phyloP scores from a whole-genome alignment of 2,797 vertebrate species.

The Eutrigla gurnardus region DNA sequence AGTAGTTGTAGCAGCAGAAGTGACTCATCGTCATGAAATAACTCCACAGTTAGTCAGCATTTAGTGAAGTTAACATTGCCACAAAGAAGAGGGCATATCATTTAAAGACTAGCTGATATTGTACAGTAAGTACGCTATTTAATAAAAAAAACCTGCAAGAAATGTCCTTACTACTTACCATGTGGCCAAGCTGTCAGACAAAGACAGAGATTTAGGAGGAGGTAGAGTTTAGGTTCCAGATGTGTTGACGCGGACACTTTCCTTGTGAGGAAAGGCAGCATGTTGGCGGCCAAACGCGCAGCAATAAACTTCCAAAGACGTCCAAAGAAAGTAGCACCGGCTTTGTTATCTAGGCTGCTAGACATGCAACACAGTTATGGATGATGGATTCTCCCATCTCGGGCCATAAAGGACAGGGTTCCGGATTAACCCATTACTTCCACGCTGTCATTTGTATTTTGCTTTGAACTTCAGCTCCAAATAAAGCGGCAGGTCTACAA shows the following conservation, averaged over 20 bases:
- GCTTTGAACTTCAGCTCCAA: slow-evolving; percentile 6
- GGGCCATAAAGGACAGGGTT: slow-evolving; percentile 4
- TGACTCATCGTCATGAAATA: slow-evolving; percentile 56
- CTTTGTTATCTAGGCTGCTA: no score
- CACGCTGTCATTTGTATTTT: neutral
- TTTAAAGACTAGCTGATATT: neutral
- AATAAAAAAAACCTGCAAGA: neutral
- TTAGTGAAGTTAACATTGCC: neutral
- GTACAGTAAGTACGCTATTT: neutral
- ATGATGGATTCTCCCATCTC: slow-evolving; percentile 32
- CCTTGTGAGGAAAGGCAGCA: slow-evolving; percentile 38
- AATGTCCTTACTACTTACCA: slow-evolving; percentile 57
- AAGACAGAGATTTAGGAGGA: slow-evolving; percentile 62
- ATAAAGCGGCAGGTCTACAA: slow-evolving; percentile 11
- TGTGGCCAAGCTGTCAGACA: slow-evolving; percentile 55
- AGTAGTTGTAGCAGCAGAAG: slow-evolving; percentile 24
- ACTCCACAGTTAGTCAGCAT: slow-evolving; percentile 50
- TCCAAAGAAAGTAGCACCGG: neutral
- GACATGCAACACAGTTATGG: slow-evolving; percentile 11
- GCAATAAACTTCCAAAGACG: slow-evolving; percentile 30
- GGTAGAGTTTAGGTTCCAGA: slow-evolving; percentile 42
- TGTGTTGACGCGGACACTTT: slow-evolving; percentile 23
- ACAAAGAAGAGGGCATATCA: neutral
- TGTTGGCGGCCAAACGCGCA: slow-evolving; percentile 34
- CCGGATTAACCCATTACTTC: slow-evolving; percentile 58